These are phyloP conservation scores for Amiota communis DNA, from an alignment of 2,888 invertebrate species.

Conservation along the genomic window DNA sequence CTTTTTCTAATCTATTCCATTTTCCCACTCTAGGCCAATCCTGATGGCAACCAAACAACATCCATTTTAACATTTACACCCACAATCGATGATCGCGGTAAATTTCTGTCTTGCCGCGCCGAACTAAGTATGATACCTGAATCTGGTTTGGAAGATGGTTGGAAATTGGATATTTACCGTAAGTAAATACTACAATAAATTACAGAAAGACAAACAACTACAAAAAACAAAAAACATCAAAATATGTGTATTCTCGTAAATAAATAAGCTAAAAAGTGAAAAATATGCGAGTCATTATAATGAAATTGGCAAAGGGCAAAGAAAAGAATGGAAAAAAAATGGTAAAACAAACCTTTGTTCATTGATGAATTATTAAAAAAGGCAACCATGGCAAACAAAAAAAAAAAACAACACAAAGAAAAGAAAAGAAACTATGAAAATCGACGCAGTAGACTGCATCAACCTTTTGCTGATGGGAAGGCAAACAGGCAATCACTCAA, in stretches of 20 bases:
- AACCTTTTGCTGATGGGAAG: not conserved
- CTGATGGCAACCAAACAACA: slow-evolving; percentile 83
- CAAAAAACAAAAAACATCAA: not conserved
- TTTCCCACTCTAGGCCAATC: slow-evolving; percentile 62
- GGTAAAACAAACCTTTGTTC: not conserved
- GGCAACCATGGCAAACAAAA: not conserved
- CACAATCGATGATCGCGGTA: slow-evolving; percentile 86
- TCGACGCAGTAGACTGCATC: not conserved
- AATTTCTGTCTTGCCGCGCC: slow-evolving; percentile 83
- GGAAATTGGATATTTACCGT: slow-evolving; percentile 90
- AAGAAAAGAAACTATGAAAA: not conserved
- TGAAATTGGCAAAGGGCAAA: not conserved
- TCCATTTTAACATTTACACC: slow-evolving; percentile 85
- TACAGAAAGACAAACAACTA: not conserved
- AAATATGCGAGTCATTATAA: not conserved
- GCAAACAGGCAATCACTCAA: slow-evolving; percentile 11
- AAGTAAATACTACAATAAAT: slow-evolving; percentile 74
- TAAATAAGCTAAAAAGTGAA: not conserved
- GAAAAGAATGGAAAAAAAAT: not conserved
- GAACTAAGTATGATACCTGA: slow-evolving; percentile 84
- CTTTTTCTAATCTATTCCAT: slow-evolving; percentile 27
- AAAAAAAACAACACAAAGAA: too few relatives aligned
- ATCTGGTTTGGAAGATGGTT: slow-evolving; percentile 84
- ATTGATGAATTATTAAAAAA: slow-evolving; percentile 16
- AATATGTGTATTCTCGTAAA: not conserved